Evolutionary conservation across 2,797 vertebrate species (phyloP).

Genomic region (Thamnophis elegans): DNA sequence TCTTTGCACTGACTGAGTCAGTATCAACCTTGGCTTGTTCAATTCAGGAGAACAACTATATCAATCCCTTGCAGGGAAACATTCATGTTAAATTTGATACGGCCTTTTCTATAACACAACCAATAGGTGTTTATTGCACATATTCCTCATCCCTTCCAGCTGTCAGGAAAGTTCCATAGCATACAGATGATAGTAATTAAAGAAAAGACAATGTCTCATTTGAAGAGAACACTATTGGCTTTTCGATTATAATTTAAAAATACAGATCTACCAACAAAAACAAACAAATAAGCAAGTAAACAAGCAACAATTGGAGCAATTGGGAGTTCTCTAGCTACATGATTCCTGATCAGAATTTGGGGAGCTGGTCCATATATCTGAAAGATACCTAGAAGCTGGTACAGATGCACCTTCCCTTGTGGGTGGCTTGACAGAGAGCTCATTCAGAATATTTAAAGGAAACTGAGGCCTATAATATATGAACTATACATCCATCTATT

Average conservation of each 20-base stretch:
- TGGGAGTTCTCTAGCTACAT: neutral
- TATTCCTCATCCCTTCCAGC: neutral
- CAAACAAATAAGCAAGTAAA: neutral
- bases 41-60: neutral
- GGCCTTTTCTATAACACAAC: neutral
- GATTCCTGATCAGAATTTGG: neutral
- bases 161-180: neutral
- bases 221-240: neutral
- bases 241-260: neutral
- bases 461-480: neutral
- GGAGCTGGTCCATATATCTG: neutral
- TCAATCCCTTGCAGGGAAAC: neutral
- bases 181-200: neutral
- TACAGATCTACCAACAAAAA: neutral
- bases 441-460: neutral
- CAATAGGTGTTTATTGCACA: neutral
- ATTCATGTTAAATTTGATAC: neutral
- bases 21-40: neutral
- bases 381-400: neutral
- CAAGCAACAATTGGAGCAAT: neutral
- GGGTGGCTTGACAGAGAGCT: neutral
- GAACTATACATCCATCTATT: neutral
- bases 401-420: neutral
- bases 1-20: neutral
- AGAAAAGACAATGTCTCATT: neutral